These are phyloP conservation scores for Helarctos malayanus DNA, from an alignment of 2,797 vertebrate genomes.

Conservation along the genomic window DNA sequence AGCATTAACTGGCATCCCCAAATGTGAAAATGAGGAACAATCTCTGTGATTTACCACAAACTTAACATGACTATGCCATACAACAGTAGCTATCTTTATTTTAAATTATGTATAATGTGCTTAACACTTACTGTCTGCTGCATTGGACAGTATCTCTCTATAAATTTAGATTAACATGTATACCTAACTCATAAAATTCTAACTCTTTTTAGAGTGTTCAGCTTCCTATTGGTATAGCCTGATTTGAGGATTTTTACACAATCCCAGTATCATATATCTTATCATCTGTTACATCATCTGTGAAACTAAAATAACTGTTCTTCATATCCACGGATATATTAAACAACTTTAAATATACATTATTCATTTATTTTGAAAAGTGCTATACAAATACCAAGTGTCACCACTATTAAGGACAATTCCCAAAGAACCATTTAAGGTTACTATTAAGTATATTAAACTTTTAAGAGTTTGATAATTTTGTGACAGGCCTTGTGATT, in stretches of 20 bases:
- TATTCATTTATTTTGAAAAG: slow-evolving; percentile 47
- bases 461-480: slow-evolving; percentile 29
- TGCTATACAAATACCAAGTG: not conserved
- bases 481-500: slow-evolving; percentile 46
- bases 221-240: not conserved
- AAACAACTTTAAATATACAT: slow-evolving; percentile 9
- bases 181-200: slow-evolving; percentile 14
- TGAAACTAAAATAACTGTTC: slow-evolving; percentile 33
- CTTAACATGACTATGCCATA: not conserved
- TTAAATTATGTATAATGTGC: not conserved
- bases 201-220: not conserved
- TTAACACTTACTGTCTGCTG: not conserved
- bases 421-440: not conserved
- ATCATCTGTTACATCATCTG: not conserved
- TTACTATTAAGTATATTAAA: slow-evolving; percentile 53
- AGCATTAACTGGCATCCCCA: not conserved
- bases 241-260: not conserved
- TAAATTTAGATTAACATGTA: slow-evolving; percentile 13
- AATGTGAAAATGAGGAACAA: slow-evolving; percentile 29
- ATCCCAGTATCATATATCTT: not conserved
- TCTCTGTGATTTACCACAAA: slow-evolving; percentile 14
- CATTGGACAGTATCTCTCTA: not conserved
- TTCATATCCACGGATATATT: not conserved
- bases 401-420: slow-evolving; percentile 22
- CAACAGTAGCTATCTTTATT: not conserved